Evolutionary conservation across 2,113 vertebrate species (phyloP), one percentile per base, ranked within the genome.

Genomic region (Argyrosomus japonicus): DNA sequence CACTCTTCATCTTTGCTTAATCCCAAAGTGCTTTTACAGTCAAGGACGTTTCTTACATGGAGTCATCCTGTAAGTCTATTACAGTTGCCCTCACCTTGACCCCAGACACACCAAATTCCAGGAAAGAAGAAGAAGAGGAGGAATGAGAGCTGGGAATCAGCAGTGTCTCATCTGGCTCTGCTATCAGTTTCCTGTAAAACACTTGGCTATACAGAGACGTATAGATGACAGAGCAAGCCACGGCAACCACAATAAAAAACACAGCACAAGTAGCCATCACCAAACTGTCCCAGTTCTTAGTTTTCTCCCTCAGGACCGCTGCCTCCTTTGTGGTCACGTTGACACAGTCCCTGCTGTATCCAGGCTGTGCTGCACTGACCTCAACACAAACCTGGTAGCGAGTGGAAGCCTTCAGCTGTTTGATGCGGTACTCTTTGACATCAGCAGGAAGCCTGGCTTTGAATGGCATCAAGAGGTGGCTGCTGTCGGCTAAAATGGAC

Each of bases 331-430:
- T 99, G 81, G 96, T 98, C 82, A 98, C 94, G 0, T 96, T 96
- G 79, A 98, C 78, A 68, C 98, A 99, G 58, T 95, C 95, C 79
- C 93, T 96, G 91, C 95, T 95, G 64, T 88, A 93, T 73, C 93
- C 95, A 94, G 84, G 60, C 94, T 95, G 57, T 91, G 94, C 94
- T 91, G 89, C 91, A 78, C 90, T 43, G 72, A 97, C 92, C 74
- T 97, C 95, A 14, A 99, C 93, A 48, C 98, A 99, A 73, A 99
- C 95, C 91, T 92, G 96, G 80, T 99, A 99, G 81, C 95, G 92
- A 0, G 97, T 98, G 47, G 95, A 95, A 1, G 97, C 96, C 80
- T 91, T 94, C 68, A 99, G 95, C 75, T 95, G 97, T 47, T 96
- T 97, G 74, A 99, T 95, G 70, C 97, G 97, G 79, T 97, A 98